Base-by-base conservation (phyloP, 2,113 vertebrate species). In the Uria lomvia region DNA sequence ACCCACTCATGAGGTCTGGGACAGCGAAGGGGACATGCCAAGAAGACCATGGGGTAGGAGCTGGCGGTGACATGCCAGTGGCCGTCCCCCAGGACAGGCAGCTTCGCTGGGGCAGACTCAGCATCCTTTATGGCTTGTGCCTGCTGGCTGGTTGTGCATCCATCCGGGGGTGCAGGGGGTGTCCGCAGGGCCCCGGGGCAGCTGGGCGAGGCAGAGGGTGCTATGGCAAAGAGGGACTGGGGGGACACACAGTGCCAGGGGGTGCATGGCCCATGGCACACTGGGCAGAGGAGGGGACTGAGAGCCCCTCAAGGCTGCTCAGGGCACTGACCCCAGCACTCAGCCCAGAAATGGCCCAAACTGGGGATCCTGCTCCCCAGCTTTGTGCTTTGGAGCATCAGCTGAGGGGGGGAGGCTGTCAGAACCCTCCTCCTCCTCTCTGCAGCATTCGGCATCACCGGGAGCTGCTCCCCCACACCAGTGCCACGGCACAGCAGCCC, bases 121-220 rank as follows among this genome's bases (percentile, higher is more conserved):
- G 42, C 36, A 32, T 42, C 20, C 26, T 27, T n/a, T 5, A 27
- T 30, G 10, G 22, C 43, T 55, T n/a, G 20, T 70, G n/a, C 20
- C 55, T 76, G 22, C 20, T 7, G 2, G 2, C n/a, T 30, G 27
- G 34, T 8, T 11, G 34, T 12, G 18, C 8, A 1, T 15, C 19
- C 1, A 1, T 23, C 19, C 1, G 2, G 42, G 21, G 21, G n/a
- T 5, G 4, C 27, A 38, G 53, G 27, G 12, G 24, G 72, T 71
- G 17, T 23, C 45, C 18, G 19, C 0, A 0, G 43, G 56, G 52
- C 10, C 11, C 27, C 3, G 8, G 24, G 42, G 10, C 0, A 6
- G 15, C 29, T 9, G 17, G 24, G 62, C 4, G 2, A 68, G 71
- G 60, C 76, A 66, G 56, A 68, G 58, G 43, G 12, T 56, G 45